phyloP scores from a whole-genome alignment of 1,140 invertebrate species.

The Pinna nobilis region DNA sequence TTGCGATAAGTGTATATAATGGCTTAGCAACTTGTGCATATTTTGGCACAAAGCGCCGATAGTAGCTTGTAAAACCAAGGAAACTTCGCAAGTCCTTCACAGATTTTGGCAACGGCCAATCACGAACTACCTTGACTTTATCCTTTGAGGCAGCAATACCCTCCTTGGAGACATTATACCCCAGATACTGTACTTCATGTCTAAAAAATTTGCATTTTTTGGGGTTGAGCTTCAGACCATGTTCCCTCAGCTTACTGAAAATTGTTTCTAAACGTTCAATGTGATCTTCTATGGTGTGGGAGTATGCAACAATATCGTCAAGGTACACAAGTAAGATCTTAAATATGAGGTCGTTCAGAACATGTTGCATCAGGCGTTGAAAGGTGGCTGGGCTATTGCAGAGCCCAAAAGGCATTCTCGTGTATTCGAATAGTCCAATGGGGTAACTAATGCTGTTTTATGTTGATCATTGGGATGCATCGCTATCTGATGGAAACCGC shows the following conservation, averaged over 20 bases:
- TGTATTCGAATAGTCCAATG: conserved; percentile 40
- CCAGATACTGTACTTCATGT: conserved; percentile 19
- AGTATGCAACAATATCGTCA: conserved; percentile 41
- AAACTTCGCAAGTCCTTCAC: conserved; percentile 57
- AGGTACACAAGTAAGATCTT: conserved; percentile 37
- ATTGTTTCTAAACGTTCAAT: conserved; percentile 9
- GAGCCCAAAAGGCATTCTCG: conserved; percentile 53
- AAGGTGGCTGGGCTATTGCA: conserved; percentile 41
- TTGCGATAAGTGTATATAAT: conserved; percentile 22
- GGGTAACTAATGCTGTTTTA: conserved; percentile 66
- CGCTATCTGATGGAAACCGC: conserved; percentile 69
- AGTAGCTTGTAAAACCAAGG: conserved; percentile 38
- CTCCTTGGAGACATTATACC: conserved; percentile 27
- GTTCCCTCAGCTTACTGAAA: conserved; percentile 2
- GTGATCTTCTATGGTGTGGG: conserved; percentile 21
- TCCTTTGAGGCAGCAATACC: conserved; percentile 40
- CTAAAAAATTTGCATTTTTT: conserved; percentile 28
- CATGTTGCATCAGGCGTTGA: conserved; percentile 46
- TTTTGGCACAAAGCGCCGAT: conserved; percentile 21
- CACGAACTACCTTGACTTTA: conserved; percentile 49
- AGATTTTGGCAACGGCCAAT: conserved; percentile 60
- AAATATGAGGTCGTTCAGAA: conserved; percentile 23
- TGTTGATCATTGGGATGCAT: conserved; percentile 65
- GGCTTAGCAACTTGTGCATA: conserved; percentile 28
- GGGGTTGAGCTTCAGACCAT: conserved; percentile 22